Percentiles rank a stretch among this genome's conserved stretches.
Evolutionary conservation across 2,797 vertebrate species (phyloP).

Genomic region (Trematomus bernacchii): DNA sequence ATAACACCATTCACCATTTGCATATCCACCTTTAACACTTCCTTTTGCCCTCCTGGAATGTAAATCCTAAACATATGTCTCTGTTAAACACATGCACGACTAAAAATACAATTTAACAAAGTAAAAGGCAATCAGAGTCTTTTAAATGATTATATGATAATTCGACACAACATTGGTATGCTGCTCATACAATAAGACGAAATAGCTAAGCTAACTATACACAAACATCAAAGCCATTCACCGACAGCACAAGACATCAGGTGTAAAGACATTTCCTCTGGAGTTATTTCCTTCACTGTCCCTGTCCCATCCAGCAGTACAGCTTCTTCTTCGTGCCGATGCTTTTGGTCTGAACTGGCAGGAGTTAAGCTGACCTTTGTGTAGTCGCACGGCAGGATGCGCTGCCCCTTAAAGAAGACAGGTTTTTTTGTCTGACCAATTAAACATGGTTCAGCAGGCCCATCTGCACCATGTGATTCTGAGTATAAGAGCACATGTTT

Average conservation of each 20-base stretch:
- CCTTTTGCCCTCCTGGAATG: too few species aligned
- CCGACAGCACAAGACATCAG: background rate
- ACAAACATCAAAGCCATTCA: background rate
- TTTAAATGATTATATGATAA: too few species aligned
- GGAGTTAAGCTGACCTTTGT: conserved; percentile 62
- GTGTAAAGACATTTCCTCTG: background rate
- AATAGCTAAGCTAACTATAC: too few species aligned
- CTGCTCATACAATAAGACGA: background rate
- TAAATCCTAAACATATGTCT: too few species aligned
- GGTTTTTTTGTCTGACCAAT: conserved; percentile 61
- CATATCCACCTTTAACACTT: too few species aligned
- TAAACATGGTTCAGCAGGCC: conserved; percentile 59
- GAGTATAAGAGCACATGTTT: conserved; percentile 54
- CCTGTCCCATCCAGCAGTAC: background rate
- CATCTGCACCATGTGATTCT: conserved; percentile 64
- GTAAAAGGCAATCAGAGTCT: too few species aligned
- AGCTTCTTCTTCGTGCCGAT: conserved; percentile 11
- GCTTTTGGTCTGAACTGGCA: conserved; percentile 47
- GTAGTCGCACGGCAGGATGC: conserved; percentile 44
- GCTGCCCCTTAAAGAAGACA: conserved; percentile 47
- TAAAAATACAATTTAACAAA: too few species aligned
- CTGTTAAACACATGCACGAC: too few species aligned
- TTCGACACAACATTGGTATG: too few species aligned
- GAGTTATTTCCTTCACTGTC: background rate
- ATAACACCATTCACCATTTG: too few species aligned